Base-by-base conservation (phyloP, 2,113 vertebrate species). In the Stercorarius parasiticus region DNA sequence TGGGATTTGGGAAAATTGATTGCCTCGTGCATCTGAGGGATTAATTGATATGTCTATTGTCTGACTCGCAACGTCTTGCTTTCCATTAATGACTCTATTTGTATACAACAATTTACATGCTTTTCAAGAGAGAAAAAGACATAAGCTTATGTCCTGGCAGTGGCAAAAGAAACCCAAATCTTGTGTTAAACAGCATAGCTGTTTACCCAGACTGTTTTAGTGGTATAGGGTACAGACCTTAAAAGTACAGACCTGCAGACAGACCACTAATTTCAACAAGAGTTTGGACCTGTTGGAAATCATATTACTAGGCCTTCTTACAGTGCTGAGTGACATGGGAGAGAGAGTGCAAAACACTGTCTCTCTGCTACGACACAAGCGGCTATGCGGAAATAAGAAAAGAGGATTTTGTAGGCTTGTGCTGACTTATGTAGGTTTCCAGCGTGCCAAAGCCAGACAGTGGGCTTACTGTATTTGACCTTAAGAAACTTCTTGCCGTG, bases 1-100 rank as follows among this genome's bases (percentile, higher is more conserved):
- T 91, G 87, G 73, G 93, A 95, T 97, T 97, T 97, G 73, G 70
- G 66, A 95, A 91, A 96, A 97, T 97, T 90, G 89, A 97, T 94
- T 94, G 83, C 74, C 65, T 96, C 65, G 64, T 89, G 88, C 67
- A 92, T 96, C 78, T 25, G 69, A 56, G 74, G 84, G 79, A 94
- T 97, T 96, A 96, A 96, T 96, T 97, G 92, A 95, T 96, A 93
- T 1, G 5, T 95, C 85, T 92, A 15, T 96, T 95, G 81, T 97
- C 87, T 94, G 73, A 86, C 87, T 93, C 5, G 0, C 8, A 11
- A 42, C 72, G 73, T 95, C 91, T 92, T 95, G 66, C 85, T 94
- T 91, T 92, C 86, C 71, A n/a, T 94, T 95, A 96, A 90, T 88
- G 83, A 62, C 59, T 93, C 29, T 91, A 67, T 96, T 96, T 93